phyloP scores from a whole-genome alignment of 2,888 invertebrate genomes.

The Trilocha varians region DNA sequence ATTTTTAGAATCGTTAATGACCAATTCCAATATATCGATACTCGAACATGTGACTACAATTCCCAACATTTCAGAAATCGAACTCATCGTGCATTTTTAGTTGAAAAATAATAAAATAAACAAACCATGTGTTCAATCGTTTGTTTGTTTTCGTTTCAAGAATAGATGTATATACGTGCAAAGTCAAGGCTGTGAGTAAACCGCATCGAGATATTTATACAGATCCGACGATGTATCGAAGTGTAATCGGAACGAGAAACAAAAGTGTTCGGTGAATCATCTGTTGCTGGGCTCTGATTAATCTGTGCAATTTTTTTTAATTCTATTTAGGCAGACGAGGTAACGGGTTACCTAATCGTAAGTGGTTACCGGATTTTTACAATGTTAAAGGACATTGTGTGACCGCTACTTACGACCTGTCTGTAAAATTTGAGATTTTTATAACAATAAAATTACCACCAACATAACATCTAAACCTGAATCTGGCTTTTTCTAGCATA shows the following conservation, averaged over 20 bases:
- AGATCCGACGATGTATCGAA: constrained; percentile 3
- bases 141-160: constrained; percentile 18
- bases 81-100: constrained; percentile 12
- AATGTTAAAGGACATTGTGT: too few relatives aligned
- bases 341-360: too few relatives aligned
- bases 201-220: constrained; percentile 9
- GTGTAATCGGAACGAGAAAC: constrained; percentile 1
- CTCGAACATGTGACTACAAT: constrained; percentile 6
- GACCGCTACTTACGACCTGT: too few relatives aligned
- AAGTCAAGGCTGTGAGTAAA: constrained; percentile 26
- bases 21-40: too few relatives aligned
- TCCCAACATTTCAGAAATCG: constrained; percentile 9
- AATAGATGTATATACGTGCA: constrained; percentile 21
- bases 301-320: too few relatives aligned
- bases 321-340: too few relatives aligned
- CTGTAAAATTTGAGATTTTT: too few relatives aligned
- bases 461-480: too few relatives aligned
- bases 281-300: background rate
- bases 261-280: background rate
- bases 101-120: constrained; percentile 13
- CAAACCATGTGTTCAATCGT: constrained; percentile 12
- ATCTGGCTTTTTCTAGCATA: too few relatives aligned
- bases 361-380: too few relatives aligned
- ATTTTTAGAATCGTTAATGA: too few relatives aligned
- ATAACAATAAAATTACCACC: too few relatives aligned